A percentile compares a stretch with the other conserved stretches of the same genome.
Evolutionary conservation across 1,140 invertebrate species (phyloP).

Genomic region (Drosophila fuyamai): DNA sequence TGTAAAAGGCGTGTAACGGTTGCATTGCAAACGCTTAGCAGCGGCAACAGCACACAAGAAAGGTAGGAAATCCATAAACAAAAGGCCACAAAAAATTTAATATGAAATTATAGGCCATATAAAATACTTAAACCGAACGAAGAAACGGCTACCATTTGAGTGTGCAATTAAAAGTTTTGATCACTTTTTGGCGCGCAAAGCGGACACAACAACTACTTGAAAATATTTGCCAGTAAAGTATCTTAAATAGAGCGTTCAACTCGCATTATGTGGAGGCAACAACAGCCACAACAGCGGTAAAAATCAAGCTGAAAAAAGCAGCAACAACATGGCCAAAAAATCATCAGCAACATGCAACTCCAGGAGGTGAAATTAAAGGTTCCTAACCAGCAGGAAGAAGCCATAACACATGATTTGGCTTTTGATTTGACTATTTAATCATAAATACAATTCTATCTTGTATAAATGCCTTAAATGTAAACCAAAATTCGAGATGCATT

Average conservation of each 20-base stretch:
- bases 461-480: no score
- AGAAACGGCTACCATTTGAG: conserved; percentile 38
- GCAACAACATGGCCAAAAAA: not conserved
- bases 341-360: no score
- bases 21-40: conserved; percentile 32
- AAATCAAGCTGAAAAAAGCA: not conserved
- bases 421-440: no score
- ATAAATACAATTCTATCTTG: no score
- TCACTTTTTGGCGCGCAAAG: conserved; percentile 31
- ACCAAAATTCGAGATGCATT: no score
- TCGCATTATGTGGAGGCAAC: conserved; percentile 47
- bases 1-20: conserved; percentile 36
- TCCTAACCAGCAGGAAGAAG: not conserved
- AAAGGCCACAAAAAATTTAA: conserved; percentile 41
- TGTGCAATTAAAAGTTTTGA: conserved; percentile 60
- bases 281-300: not conserved
- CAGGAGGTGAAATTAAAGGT: not conserved
- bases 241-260: conserved; percentile 68
- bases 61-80: conserved; percentile 36
- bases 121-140: conserved; percentile 13
- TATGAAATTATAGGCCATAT: conserved; percentile 52
- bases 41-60: conserved; percentile 9
- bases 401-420: no score
- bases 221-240: conserved; percentile 27
- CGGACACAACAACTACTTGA: not conserved